Base-by-base conservation (phyloP, 2,113 vertebrate genomes). In the Oncorhynchus kisutch region DNA sequence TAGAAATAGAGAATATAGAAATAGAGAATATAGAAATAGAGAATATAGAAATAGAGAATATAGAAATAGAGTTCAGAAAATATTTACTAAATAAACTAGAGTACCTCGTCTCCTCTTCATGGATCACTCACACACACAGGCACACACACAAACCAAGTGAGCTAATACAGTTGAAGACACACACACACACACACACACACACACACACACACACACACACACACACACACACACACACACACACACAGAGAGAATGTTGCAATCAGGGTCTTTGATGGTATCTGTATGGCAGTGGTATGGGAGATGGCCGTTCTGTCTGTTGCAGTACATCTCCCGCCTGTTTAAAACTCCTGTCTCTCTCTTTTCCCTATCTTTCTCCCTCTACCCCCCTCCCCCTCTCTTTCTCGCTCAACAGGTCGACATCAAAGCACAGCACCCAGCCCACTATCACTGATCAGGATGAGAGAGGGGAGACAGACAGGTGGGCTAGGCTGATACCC, bases 351-450 rank as follows among this genome's bases (percentile, higher is more conserved):
- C 12, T 67, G 24, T 67, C 16, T 18, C 16, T 13, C 66, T 34
- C 66, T 25, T 24, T 12, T 34, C 66, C 66, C 14, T 13, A 6
- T 25, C 25, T 6, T 67, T 5, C 65, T 39, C 34, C 34, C 34
- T 39, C 65, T 67, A 7, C 14, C 20, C 7, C 59, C 2, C 27
- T 2, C 25, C 24, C 7, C 13, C 64, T 29, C 5, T 66, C 64
- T 66, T n/a, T 9, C 31, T 68, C 16, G 27, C 67, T 73, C 29
- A 59, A 34, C 70, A 72, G 54, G 59, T 7, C 59, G 64, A 82
- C 75, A 78, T 82, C 78, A 82, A 80, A 81, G 80, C 49, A 8
- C 70, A 14, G n/a, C 25, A 31, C 20, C n/a, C 69, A 70, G 13
- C 64, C 67, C 7, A n/a, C n/a, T 66, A 73, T 72, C 73, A 29